Conservation (phyloP, 1,140 invertebrate genomes). For the Eumaeus atala region DNA sequence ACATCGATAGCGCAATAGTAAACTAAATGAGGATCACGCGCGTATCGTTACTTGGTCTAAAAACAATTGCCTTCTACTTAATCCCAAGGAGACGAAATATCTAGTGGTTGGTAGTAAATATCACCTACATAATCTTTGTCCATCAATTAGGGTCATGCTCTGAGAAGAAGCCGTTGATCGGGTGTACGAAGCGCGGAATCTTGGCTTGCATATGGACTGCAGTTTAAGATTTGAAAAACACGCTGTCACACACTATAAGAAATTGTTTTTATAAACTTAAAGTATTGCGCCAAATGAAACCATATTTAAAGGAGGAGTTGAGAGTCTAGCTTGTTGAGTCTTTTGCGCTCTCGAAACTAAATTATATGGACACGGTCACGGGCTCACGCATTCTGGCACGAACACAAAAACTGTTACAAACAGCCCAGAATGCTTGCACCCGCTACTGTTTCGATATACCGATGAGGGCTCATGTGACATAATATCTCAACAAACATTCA, state of each 20-base stretch:
- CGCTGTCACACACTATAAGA: too few species aligned
- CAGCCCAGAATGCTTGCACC: background rate
- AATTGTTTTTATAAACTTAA: background rate
- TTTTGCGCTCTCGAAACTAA: background rate
- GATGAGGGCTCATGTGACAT: background rate
- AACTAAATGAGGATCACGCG: background rate
- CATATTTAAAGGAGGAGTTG: background rate
- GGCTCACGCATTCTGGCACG: background rate
- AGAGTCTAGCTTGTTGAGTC: background rate
- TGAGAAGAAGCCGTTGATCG: background rate
- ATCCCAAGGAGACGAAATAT: background rate
- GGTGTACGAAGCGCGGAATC: background rate
- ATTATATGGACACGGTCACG: background rate
- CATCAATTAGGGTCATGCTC: background rate
- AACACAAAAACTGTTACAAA: background rate
- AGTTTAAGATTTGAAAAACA: background rate
- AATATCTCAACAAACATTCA: background rate
- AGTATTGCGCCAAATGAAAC: background rate
- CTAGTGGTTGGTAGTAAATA: background rate
- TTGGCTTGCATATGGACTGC: background rate
- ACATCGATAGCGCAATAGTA: background rate
- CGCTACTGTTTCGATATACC: conserved; percentile 1
- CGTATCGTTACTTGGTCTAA: background rate
- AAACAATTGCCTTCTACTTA: background rate
- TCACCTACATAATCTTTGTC: background rate